phyloP scores from a whole-genome alignment of 2,797 vertebrate genomes.

The Syndactyla subalaris region DNA sequence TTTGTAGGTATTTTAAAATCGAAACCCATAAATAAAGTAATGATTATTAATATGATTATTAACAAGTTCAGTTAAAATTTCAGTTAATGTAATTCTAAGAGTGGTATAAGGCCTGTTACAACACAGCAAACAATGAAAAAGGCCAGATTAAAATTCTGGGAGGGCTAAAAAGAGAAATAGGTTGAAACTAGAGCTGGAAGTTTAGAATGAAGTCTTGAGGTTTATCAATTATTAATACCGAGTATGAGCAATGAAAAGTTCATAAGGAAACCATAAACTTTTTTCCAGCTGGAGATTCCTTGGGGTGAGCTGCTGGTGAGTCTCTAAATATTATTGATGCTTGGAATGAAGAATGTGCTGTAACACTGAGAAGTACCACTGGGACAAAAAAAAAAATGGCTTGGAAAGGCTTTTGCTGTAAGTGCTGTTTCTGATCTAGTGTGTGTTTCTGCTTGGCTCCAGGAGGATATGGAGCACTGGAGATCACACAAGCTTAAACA shows the following conservation, averaged over 20 bases:
- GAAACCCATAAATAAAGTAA: neutral
- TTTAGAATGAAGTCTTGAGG: neutral
- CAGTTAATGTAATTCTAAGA: neutral
- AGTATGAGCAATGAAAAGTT: constrained; percentile 1
- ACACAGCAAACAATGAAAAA: neutral
- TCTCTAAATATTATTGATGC: neutral
- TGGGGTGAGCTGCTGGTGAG: neutral
- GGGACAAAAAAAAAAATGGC: neutral
- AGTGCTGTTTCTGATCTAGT: neutral
- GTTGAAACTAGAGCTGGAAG: neutral
- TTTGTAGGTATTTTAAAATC: neutral
- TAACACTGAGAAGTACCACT: neutral
- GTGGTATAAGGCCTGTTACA: neutral
- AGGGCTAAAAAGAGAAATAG: neutral
- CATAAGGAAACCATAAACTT: neutral
- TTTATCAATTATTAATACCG: constrained; percentile 30
- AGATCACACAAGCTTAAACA: neutral
- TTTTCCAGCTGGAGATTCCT: neutral
- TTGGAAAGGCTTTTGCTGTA: neutral
- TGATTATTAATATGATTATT: neutral
- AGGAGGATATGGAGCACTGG: neutral
- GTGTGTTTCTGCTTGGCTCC: neutral
- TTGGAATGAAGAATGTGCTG: neutral
- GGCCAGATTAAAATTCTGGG: neutral
- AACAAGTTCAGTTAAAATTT: neutral